Base-by-base conservation (phyloP, 2,888 invertebrate species). In the Nomada fabriciana region DNA sequence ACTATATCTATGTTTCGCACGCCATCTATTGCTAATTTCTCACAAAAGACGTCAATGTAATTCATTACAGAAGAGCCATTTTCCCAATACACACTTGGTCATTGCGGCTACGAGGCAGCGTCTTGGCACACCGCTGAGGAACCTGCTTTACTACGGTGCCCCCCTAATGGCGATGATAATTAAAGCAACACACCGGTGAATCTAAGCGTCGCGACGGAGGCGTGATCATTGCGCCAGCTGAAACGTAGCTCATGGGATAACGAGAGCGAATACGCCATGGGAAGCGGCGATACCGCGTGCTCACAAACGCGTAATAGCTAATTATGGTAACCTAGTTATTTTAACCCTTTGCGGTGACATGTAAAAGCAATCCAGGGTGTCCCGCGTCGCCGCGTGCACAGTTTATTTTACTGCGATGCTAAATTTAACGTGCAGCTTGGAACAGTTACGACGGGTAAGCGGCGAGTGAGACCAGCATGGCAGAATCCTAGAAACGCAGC, bases 251-350 rank as follows among this genome's bases (percentile, higher is more conserved):
- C 15, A 20, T 43, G 60, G 47, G 20, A 20, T 63, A 55, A 63
- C 59, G 47, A 47, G 60, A 53, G 57, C 5, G n/a, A 74, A 2
- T 11, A 13, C 20, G 5, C 55, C 29, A 25, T 15, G 23, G 63
- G 52, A 64, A 76, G 36, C 36, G 71, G 42, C 25, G 57, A 25
- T 52, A 73, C 43, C 29, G 25, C 36, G 63, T 42, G 61, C 36
- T 25, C 20, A 15, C 47, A 20, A 57, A 69, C 43, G 52, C 52
- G 29, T 65, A 76, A 77, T 76, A 53, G 79, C 79, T 80, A 80
- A 80, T 76, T 80, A 71, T 57, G 77, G 71, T 47, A 61, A 60
- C 64, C 65, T 67, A 63, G 65, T 67, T 80, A 67, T 42, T 71
- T 55, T 53, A 67, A 61, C 47, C 25, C 61, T 50, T 71, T 61